Evolutionary conservation across 2,888 invertebrate genomes (phyloP), one percentile per base, ranked within the genome.

Genomic region (Catocala sponsa): DNA sequence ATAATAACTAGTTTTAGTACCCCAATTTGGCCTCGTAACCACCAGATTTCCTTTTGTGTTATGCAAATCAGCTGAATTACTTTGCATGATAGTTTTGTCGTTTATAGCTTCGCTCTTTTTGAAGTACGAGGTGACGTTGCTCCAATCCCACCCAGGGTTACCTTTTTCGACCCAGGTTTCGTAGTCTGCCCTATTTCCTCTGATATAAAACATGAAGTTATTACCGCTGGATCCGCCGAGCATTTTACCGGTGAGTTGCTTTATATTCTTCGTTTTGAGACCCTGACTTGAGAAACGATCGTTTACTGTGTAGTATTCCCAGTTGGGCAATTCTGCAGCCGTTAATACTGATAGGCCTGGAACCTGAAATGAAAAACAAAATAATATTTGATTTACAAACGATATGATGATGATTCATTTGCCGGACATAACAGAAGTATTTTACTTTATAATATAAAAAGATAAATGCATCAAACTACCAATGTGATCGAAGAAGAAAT

Each of bases 151-250:
- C 0, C 85, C 86, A 0, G 88, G 78, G 80, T 96, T 96, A 0
- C 96, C 97, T 54, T 95, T 77, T 7, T 88, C 89, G 0, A 95
- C 96, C 98, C 98, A 98, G 0, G 91, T 84, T 1, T 94, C 83
- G 79, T 95, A 97, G 79, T 97, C 97, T 6, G 83, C 86, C 15
- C 94, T 93, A 81, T 96, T 96, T 0, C 97, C 97, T 70, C 96
- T 90, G 0, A 96, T 87, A 75, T 97, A 96, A 5, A 96, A 79
- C 96, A 97, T 96, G 49, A 94, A 95, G 80, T 97, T 97, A 6
- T 96, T 88, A 0, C 94, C 89, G 53, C 96, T 96, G 11, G 95
- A 94, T 0, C 97, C 97, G 0, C 97, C 97, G 6, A 96, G 85
- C 33, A 95, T 94, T 77, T 96, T 96, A 0, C 96, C 96, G 50